Base-by-base conservation (phyloP, 2,797 vertebrate species). In the Varecia variegata region DNA sequence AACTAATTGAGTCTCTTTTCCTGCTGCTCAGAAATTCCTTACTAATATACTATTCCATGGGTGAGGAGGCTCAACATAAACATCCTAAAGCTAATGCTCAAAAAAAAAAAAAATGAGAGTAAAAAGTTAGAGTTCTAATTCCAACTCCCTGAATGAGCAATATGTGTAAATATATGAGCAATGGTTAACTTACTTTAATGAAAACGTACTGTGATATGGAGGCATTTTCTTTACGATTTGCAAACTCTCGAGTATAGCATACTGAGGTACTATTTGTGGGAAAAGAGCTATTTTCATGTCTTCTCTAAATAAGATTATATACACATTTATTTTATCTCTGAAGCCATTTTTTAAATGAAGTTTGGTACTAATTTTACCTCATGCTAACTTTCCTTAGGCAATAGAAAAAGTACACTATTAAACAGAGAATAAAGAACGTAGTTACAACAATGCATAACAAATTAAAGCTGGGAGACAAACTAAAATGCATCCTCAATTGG, bases 31-130 rank as follows among this genome's bases (percentile, higher is more conserved):
- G 40, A 45, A 30, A 70, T 83, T 62, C 13, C 58, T 93, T 62
- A 83, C 25, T 71, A 81, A 65, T 38, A 35, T 6, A 73, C 32
- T 73, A 1, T 23, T 84, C 35, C 68, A 7, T 43, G 25, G 18
- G 40, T 88, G 58, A 73, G 45, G 2, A 65, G 43, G 40, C 40
- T 94, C 45, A 74, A 96, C 91, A 93, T 88, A 93, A 96, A 93
- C 20, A 60, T 52, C 7, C 43, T 73, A 76, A 73, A 87, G 35
- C 1, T 38, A 85, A 47, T 7, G 8, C 79, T 92, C 6, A 25
- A 62, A 83, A 68, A 40, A 90, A 40, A 90, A 68, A n/a, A 1
- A 12, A 13, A 32, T 58, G 38, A 52, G 4, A 17, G 62, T 38
- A 58, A 67, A 35, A 68, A 47, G 7, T 52, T 74, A 65, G 3